Evolutionary conservation across 2,797 vertebrate genomes (phyloP), one percentile per base, ranked within the genome.

Genomic region (Craterocephalus amniculus): DNA sequence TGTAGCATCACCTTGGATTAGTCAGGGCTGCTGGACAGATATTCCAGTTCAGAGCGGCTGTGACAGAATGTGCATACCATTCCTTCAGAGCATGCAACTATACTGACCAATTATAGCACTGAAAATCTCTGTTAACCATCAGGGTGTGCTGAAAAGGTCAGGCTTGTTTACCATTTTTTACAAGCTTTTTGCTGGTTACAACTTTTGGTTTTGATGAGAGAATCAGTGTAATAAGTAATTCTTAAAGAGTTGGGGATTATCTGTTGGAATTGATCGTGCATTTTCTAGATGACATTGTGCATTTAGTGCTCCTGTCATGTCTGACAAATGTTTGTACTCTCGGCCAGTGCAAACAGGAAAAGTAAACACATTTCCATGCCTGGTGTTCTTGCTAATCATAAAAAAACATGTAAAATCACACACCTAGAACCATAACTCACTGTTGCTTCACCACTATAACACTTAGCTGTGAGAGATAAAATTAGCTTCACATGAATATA

Each of bases 41-140:
- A 67, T 79, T 87, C 80, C 70, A 45, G 70, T 65, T 79, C 59
- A 75, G 48, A 55, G 56, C 67, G 45, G 68, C 62, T 63, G 79
- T 70, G 76, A 72, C 20, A 82, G 77, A 80, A 79, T 61, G 51
- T 36, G 27, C 68, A 81, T 83, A 48, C 38, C 22, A 54, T 79
- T 85, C 70, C 65, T 67, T 70, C 58, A 73, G 58, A 57, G 48
- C 74, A 18, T 18, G 34, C 45, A 13, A 18, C 45, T n/a, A 34
- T 54, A 66, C 58, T 62, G 56, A 35, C 52, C 34, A 72, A 27
- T 70, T 71, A 59, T 48, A 78, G 55, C 34, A 27, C 6, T 29
- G 27, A 11, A 56, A 63, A 35, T 52, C 2, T 56, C 22, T 67
- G 49, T 64, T 61, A 51, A 29, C 55, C 43, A 4, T 54, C 7